phyloP scores from a whole-genome alignment of 2,888 invertebrate species.

The Pristionchus fissidentatus region DNA sequence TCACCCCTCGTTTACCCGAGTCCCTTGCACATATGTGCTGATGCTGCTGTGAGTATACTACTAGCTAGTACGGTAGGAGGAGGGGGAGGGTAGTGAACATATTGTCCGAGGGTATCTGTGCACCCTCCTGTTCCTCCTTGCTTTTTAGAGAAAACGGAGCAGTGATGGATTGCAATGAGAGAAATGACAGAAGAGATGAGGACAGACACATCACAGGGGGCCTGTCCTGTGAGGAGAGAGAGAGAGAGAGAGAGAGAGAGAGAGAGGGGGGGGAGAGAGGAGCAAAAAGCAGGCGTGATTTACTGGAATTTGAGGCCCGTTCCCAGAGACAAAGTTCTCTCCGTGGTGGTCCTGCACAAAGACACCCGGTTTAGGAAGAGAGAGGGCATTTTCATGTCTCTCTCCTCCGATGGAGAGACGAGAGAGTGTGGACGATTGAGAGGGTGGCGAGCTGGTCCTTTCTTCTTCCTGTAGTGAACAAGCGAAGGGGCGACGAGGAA shows the following conservation, averaged over 20 bases:
- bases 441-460: background rate
- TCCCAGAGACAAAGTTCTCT: background rate
- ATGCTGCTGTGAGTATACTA: no score
- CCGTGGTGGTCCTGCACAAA: no score
- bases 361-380: no score
- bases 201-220: no score
- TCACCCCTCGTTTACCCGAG: background rate
- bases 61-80: slow-evolving; percentile 3
- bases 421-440: background rate
- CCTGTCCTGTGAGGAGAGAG: background rate
- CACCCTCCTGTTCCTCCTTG: no score
- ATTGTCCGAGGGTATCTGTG: background rate
- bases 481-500: background rate
- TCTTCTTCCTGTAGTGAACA: background rate
- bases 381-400: no score
- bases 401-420: no score
- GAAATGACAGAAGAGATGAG: background rate
- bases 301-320: background rate
- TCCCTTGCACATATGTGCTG: no score
- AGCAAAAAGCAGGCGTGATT: no score
- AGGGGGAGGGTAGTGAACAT: slow-evolving; percentile 14
- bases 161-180: no score
- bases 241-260: background rate
- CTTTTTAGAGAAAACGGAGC: background rate
- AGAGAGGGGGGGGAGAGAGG: background rate